These are phyloP conservation scores for Trachelus tabidus DNA, from an alignment of 2,888 invertebrate genomes.

Conservation along the genomic window DNA sequence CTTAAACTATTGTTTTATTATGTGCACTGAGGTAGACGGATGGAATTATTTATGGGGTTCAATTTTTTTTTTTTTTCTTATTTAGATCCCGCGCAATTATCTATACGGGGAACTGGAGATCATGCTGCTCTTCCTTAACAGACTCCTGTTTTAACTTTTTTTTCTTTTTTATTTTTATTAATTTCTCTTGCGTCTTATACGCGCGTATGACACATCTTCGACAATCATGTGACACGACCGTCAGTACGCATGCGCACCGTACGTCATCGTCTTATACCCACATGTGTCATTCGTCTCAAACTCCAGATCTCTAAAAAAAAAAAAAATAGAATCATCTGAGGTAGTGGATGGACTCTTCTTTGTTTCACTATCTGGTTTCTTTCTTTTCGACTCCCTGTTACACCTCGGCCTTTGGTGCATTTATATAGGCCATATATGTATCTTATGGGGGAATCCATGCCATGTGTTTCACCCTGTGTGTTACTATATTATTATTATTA, in stretches of 20 bases:
- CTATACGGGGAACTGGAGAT: conserved; percentile 25
- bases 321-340: conserved; percentile 47
- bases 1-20: conserved; percentile 54
- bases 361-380: conserved; percentile 5
- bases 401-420: not conserved
- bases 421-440: not conserved
- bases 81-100: conserved; percentile 15
- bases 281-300: not conserved
- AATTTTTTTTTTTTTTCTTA: not conserved
- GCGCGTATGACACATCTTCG: not conserved
- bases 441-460: not conserved
- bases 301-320: conserved; percentile 2
- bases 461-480: not conserved
- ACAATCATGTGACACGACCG: not conserved
- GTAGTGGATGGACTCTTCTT: conserved; percentile 54
- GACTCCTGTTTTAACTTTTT: conserved; percentile 9
- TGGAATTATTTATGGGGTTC: conserved; percentile 50
- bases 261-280: too few species aligned
- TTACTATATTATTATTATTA: conserved; percentile 2
- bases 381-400: not conserved
- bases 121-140: conserved; percentile 16
- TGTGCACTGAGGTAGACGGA: conserved; percentile 64
- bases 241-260: not conserved
- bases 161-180: not conserved
- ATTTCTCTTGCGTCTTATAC: not conserved